These are phyloP conservation scores for Tetranychus piercei DNA, from an alignment of 2,888 invertebrate species.

Conservation along the genomic window DNA sequence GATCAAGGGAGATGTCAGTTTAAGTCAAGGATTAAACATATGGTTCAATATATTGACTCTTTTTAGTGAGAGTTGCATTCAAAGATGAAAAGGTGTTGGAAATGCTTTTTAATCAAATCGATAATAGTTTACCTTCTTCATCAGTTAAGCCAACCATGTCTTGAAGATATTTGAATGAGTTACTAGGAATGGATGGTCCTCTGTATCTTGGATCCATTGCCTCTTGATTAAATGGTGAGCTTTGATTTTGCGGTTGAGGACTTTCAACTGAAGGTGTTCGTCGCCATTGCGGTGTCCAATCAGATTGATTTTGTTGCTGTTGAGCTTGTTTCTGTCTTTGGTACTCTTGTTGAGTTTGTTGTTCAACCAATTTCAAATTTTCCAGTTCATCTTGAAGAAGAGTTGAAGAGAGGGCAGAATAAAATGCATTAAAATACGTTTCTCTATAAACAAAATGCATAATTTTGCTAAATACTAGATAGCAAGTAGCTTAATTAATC, in stretches of 20 bases:
- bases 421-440: too few relatives aligned
- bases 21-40: too few relatives aligned
- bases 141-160: background rate
- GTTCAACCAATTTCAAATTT: background rate
- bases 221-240: background rate
- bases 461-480: too few relatives aligned
- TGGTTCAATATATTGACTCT: too few relatives aligned
- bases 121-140: background rate
- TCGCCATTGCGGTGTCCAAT: background rate
- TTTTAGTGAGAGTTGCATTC: too few relatives aligned
- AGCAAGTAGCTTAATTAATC: too few relatives aligned
- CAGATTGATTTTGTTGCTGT: background rate
- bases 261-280: background rate
- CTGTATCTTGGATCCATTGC: background rate
- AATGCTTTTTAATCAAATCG: background rate
- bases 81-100: background rate
- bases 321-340: background rate
- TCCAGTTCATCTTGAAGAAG: background rate
- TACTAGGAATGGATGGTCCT: background rate
- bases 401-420: too few relatives aligned
- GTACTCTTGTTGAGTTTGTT: background rate
- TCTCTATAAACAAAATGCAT: too few relatives aligned
- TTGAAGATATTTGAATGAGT: conserved; percentile 9
- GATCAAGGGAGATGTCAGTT: too few relatives aligned
- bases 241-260: background rate